Base-by-base conservation (phyloP, 2,888 invertebrate genomes). In the Priocnemis perturbator region DNA sequence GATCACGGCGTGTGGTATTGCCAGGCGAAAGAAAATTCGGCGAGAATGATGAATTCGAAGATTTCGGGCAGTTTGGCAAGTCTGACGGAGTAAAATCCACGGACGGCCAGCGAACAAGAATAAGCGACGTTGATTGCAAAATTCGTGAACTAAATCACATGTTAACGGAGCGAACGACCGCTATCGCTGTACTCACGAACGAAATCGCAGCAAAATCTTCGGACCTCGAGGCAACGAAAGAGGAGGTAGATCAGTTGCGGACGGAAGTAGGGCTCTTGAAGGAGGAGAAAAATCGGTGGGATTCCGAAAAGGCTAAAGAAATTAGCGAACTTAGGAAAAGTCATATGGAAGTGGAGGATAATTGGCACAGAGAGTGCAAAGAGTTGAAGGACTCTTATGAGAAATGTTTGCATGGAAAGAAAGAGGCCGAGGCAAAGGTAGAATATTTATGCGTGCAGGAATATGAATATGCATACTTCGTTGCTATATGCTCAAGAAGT, bases 131-230 rank as follows among this genome's bases (percentile, higher is more conserved):
- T 7, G 70, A 69, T 50, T 62, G 61, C 14, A 84, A 81, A 61
- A 81, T 85, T 52, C 69, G 71, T n/a, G 83, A 81, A 53, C 58
- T 86, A 15, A 82, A 85, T 75, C 23, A 70, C 37, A 82, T 86
- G 57, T 70, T 86, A 52, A 78, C 82, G 14, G 86, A 87, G n/a
- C 79, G 83, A 53, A 73, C 79, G 15, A 56, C 67, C 1, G 74
- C 77, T 9, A 85, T 86, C 4, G 83, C 84, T 62, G 26, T 71
- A 0, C 69, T 87, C 57, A 84, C 82, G 9, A 67, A 67, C 20
- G 83, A 86, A 65, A 63, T 85, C 4, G 69, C 66, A 1, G 63
- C 63, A 0, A 82, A 83, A 60, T 72, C 55, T 17, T 55, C 52
- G 0, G 82, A 84, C 47, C 37, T 77, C 2, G 71, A 80, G 17